These are phyloP conservation scores for Coremacera marginata DNA, from an alignment of 2,888 invertebrate species.

Conservation along the genomic window DNA sequence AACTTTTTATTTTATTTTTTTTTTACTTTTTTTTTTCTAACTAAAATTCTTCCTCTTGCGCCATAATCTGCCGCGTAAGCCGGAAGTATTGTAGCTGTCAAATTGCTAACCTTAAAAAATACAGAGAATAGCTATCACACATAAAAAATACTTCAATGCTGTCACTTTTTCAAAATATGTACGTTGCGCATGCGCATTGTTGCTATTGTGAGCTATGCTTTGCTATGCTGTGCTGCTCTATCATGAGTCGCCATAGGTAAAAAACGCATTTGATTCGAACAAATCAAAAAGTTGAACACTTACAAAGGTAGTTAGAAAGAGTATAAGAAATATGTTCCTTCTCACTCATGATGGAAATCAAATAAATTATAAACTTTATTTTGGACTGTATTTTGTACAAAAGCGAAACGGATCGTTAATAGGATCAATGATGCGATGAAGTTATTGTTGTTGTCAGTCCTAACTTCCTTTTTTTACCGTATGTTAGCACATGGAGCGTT, in stretches of 20 bases:
- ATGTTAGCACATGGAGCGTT: neutral
- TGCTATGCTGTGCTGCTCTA: no score
- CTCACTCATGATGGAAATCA: neutral
- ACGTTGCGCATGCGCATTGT: constrained; percentile 20
- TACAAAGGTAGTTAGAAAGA: neutral
- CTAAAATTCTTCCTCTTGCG: constrained; percentile 24
- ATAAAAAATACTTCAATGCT: constrained; percentile 4
- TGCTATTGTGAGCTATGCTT: neutral
- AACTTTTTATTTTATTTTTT: neutral
- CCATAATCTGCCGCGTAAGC: constrained; percentile 34
- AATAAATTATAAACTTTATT: constrained; percentile 23
- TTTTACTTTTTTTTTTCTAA: neutral
- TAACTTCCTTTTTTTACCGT: neutral
- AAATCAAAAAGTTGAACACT: neutral
- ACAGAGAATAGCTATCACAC: neutral
- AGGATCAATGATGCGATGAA: neutral
- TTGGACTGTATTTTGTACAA: neutral
- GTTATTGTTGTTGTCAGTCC: neutral
- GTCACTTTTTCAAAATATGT: constrained; percentile 32
- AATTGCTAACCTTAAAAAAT: constrained; percentile 3
- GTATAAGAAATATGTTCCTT: neutral
- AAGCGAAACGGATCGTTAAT: constrained; percentile 18
- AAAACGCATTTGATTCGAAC: constrained; percentile 4
- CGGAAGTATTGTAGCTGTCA: constrained; percentile 35
- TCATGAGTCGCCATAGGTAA: neutral